Percentiles rank a stretch among this genome's conserved stretches.
phyloP scores from a whole-genome alignment of 2,888 invertebrate species.

The Cantharis rustica region DNA sequence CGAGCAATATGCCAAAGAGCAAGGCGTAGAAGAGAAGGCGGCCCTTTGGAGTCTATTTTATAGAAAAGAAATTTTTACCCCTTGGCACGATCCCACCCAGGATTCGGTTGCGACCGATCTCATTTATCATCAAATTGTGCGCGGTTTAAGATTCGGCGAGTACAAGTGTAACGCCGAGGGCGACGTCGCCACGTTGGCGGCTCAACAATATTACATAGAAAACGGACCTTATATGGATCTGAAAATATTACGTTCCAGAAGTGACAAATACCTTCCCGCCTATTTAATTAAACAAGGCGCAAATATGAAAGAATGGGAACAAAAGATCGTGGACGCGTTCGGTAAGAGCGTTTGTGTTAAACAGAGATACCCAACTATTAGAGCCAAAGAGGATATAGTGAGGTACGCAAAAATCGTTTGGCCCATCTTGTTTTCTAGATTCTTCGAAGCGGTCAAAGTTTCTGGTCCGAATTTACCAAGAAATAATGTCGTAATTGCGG shows the following conservation, averaged over 20 bases:
- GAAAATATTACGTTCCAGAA: constrained; percentile 70
- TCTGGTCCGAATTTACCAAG: constrained; percentile 68
- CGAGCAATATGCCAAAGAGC: constrained; percentile 92
- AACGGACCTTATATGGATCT: constrained; percentile 70
- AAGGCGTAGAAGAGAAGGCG: constrained; percentile 80
- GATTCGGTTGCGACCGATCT: constrained; percentile 85
- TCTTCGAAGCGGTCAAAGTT: constrained; percentile 86
- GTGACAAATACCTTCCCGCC: constrained; percentile 83
- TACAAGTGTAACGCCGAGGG: constrained; percentile 84
- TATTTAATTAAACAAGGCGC: constrained; percentile 61
- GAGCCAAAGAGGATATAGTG: constrained; percentile 89
- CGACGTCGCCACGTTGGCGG: constrained; percentile 86
- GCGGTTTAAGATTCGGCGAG: constrained; percentile 91
- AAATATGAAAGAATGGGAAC: constrained; percentile 66
- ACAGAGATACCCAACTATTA: constrained; percentile 66
- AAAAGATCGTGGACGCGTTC: constrained; percentile 73
- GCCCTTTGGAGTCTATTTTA: constrained; percentile 89
- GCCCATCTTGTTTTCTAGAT: constrained; percentile 93
- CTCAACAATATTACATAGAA: constrained; percentile 90
- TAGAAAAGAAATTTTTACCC: constrained; percentile 87
- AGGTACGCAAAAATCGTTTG: constrained; percentile 89
- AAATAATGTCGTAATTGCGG: constrained; percentile 84
- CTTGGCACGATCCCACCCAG: constrained; percentile 87
- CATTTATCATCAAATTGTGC: constrained; percentile 85
- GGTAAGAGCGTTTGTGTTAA: constrained; percentile 73